Conservation (phyloP, 2,113 vertebrate genomes). For the Macquaria australasica region DNA sequence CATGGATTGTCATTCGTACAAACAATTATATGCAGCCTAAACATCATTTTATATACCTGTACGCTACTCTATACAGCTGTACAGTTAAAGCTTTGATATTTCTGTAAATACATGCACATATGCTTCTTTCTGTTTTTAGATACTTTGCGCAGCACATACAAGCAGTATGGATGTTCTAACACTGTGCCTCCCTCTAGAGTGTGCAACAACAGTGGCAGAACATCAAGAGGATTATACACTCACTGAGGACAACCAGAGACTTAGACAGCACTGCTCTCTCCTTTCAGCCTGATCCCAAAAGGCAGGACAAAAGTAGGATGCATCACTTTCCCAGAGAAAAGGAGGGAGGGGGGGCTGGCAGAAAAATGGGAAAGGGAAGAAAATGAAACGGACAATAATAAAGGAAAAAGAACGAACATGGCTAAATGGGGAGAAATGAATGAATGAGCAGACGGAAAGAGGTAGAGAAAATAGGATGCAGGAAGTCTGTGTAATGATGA, state of each 20-base stretch:
- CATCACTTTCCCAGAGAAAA: constrained; percentile 38
- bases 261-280: constrained; percentile 47
- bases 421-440: constrained; percentile 23
- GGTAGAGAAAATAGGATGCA: constrained; percentile 31
- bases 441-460: constrained; percentile 46
- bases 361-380: background rate
- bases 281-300: constrained; percentile 63
- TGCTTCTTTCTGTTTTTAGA: constrained; percentile 8
- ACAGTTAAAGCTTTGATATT: background rate
- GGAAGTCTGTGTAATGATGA: constrained; percentile 48
- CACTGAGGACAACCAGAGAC: constrained; percentile 55
- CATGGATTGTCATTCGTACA: background rate
- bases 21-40: background rate
- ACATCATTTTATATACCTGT: background rate
- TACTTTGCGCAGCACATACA: constrained; percentile 16
- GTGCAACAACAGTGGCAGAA: constrained; percentile 60
- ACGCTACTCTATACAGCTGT: background rate
- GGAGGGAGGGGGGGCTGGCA: background rate
- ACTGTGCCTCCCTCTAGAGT: constrained; percentile 45
- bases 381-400: constrained; percentile 7
- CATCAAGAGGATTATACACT: constrained; percentile 75
- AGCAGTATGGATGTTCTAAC: constrained; percentile 17
- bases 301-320: constrained; percentile 47
- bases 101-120: background rate
- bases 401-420: constrained; percentile 9